A percentile compares a stretch with the other conserved stretches of the same genome.
phyloP scores from a whole-genome alignment of 2,113 vertebrate species.

The Microcebus griseorufus region DNA sequence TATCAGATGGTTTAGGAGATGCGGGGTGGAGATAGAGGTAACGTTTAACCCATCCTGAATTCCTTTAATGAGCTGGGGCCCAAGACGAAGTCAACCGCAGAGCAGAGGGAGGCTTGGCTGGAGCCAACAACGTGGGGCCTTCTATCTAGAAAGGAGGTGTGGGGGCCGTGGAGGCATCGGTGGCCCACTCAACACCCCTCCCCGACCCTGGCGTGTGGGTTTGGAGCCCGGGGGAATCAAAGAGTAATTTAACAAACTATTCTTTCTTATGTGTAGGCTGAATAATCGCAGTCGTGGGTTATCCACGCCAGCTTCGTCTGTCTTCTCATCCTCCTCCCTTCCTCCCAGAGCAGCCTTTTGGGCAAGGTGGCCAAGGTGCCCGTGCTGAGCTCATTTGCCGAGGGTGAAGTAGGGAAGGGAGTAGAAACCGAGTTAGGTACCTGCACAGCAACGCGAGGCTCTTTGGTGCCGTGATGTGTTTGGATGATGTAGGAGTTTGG shows the following conservation, averaged over 20 bases:
- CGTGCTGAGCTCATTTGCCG: background rate
- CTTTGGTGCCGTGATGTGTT: background rate
- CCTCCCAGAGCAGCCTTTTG: background rate
- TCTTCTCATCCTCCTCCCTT: background rate
- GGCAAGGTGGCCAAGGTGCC: no score
- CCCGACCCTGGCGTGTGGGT: conserved; percentile 5
- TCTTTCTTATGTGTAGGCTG: conserved; percentile 18
- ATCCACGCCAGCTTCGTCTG: background rate
- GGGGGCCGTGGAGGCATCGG: background rate
- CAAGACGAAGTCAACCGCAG: conserved; percentile 2
- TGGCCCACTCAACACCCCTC: background rate
- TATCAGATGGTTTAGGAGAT: conserved; percentile 92
- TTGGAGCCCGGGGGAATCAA: conserved; percentile 42
- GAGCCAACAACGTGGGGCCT: background rate
- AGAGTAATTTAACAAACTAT: conserved; percentile 45
- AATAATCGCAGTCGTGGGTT: conserved; percentile 32
- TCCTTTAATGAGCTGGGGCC: conserved; percentile 70
- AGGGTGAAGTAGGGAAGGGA: background rate
- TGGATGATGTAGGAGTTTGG: background rate
- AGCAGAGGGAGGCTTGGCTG: conserved; percentile 33
- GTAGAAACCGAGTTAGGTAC: background rate
- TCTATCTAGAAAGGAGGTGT: background rate
- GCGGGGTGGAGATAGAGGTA: conserved; percentile 90
- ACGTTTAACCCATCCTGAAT: conserved; percentile 89
- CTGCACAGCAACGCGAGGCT: rapidly evolving